Conservation (phyloP, 1,140 invertebrate genomes). For the Lepeophtheirus salmonis region DNA sequence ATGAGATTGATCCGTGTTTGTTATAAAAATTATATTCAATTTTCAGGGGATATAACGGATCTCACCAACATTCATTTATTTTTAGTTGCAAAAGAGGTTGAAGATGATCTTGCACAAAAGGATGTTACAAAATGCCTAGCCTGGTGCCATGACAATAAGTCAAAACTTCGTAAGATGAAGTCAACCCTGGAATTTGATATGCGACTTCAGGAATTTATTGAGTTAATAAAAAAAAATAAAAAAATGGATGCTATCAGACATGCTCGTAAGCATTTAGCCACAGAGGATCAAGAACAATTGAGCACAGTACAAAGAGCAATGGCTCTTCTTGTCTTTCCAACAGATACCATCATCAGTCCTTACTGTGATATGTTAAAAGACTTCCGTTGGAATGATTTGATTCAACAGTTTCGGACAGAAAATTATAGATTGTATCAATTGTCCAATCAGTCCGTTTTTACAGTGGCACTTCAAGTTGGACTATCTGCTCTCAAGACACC, state of each 20-base stretch:
- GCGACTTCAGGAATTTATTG: constrained; percentile 50
- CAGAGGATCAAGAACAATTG: constrained; percentile 64
- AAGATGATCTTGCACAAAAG: constrained; percentile 38
- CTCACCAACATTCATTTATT: constrained; percentile 86
- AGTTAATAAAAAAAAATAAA: constrained; percentile 64
- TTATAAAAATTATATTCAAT: constrained; percentile 26
- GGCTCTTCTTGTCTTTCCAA: constrained; percentile 78
- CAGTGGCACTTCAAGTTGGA: constrained; percentile 72
- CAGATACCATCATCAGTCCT: constrained; percentile 43
- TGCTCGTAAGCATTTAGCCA: constrained; percentile 75
- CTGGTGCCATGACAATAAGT: constrained; percentile 95
- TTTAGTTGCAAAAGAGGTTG: constrained; percentile 68
- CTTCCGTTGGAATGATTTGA: constrained; percentile 55
- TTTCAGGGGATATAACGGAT: constrained; percentile 65
- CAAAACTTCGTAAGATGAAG: constrained; percentile 78
- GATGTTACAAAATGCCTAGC: constrained; percentile 74
- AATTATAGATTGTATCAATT: constrained; percentile 86
- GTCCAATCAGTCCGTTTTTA: constrained; percentile 71
- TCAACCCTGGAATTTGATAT: constrained; percentile 79
- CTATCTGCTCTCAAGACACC: constrained; percentile 87
- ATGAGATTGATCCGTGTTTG: background rate
- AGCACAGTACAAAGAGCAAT: constrained; percentile 77
- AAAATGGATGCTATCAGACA: constrained; percentile 78
- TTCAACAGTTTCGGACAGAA: constrained; percentile 75
- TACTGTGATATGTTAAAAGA: constrained; percentile 48